These are phyloP conservation scores for Campylomormyrus tamandua DNA, from an alignment of 2,113 vertebrate species.

Conservation along the genomic window DNA sequence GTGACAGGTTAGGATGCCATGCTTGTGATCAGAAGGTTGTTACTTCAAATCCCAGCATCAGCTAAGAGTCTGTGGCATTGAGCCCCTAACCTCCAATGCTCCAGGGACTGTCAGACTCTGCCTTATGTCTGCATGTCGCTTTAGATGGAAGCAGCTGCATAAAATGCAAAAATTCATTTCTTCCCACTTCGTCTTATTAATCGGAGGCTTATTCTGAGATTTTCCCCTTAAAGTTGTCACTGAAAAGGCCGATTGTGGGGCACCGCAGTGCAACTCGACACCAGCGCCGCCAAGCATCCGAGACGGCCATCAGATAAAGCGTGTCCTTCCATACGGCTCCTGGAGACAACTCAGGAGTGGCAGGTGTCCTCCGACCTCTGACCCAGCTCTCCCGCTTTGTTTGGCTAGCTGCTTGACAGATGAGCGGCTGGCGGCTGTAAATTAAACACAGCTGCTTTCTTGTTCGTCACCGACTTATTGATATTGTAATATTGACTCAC, in stretches of 20 bases:
- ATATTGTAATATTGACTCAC: neutral
- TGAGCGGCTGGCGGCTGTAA: conserved; percentile 51
- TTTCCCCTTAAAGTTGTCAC: neutral
- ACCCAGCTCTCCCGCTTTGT: conserved; percentile 35
- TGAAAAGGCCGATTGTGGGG: neutral
- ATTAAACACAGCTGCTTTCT: conserved; percentile 27
- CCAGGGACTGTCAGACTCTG: neutral
- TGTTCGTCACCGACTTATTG: neutral
- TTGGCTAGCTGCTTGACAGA: conserved; percentile 49
- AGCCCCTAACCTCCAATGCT: neutral
- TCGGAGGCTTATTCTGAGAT: neutral
- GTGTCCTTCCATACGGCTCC: conserved; percentile 41
- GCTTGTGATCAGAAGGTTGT: neutral
- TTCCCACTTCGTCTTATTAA: neutral
- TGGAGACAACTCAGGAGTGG: conserved; percentile 48
- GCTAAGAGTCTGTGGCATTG: neutral
- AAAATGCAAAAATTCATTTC: neutral
- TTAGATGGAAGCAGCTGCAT: neutral
- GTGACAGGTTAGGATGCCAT: neutral
- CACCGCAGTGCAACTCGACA: neutral
- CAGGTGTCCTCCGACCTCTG: conserved; percentile 40
- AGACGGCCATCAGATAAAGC: neutral
- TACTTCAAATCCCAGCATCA: neutral
- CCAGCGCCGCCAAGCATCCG: neutral
- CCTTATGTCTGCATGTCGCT: neutral